These are phyloP conservation scores for Bolinopsis microptera DNA, from an alignment of 37 sponge, comb jelly and placozoan species.

Conservation along the genomic window DNA sequence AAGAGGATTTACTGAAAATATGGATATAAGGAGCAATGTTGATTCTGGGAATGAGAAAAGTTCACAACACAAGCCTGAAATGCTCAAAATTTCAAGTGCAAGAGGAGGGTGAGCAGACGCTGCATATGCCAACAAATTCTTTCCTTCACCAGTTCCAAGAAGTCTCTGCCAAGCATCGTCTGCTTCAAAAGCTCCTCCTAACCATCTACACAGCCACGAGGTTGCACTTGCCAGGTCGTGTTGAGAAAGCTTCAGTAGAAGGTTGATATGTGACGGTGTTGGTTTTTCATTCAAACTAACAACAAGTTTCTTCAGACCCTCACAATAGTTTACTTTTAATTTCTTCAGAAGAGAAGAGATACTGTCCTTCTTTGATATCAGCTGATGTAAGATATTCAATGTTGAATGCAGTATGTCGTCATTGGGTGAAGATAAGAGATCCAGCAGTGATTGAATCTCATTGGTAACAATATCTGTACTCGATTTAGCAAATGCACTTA, in stretches of 20 bases:
- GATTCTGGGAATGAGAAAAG: neutral
- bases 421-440: neutral
- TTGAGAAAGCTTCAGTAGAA: neutral
- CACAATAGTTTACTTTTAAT: slow-evolving; percentile 50
- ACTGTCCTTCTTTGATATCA: neutral
- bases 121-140: neutral
- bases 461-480: neutral
- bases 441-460: neutral
- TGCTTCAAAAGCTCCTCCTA: slow-evolving; percentile 33
- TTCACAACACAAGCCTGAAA: neutral
- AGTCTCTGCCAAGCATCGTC: neutral
- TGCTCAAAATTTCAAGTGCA: neutral
- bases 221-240: neutral
- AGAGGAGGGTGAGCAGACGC: neutral
- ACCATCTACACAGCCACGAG: slow-evolving; percentile 10
- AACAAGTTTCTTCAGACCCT: slow-evolving; percentile 12
- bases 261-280: neutral
- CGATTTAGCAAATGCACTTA: neutral
- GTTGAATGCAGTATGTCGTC: neutral
- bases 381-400: neutral
- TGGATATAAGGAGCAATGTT: neutral
- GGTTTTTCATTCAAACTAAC: neutral
- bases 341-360: neutral
- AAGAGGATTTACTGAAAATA: slow-evolving; percentile 25
- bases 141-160: neutral